Base-by-base conservation (phyloP, 1,140 invertebrate genomes). In the Phocides pigmalion region DNA sequence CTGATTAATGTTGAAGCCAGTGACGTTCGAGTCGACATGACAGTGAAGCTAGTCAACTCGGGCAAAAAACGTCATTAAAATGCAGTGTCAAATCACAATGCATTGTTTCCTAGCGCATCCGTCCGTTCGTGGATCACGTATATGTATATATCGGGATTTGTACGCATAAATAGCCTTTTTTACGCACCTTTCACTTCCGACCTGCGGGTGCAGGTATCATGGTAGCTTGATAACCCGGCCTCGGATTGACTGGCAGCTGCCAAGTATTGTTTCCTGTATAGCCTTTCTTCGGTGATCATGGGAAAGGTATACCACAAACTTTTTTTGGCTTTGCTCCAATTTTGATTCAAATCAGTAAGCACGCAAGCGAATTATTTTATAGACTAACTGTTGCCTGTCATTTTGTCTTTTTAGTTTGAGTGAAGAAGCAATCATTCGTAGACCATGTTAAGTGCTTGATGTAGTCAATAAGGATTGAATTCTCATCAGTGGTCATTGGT, bases 121-220 rank as follows among this genome's bases (percentile, higher is more conserved):
- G 64, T 54, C 49, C 51, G 56, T 62, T 4, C 9, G 32, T 17
- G 62, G 62, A 51, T 77, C 74, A 77, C 76, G 69, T 74, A 64
- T 67, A 39, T 51, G 74, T 66, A 72, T 42, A 69, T 64, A 61
- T 54, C 42, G 41, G 50, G 22, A 25, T 49, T 56, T 64, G 47
- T 50, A 58, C 68, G 73, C 68, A 69, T 68, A 69, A 70, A 76
- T 71, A 72, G 62, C 59, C 70, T 76, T 83, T 86, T 84, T 86
- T 86, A 74, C 65, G 54, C 71, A 76, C 81, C 84, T 87, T 87
- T 87, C 82, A 82, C 84, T 83, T 84, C 82, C 84, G 82, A 79
- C 73, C 81, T 77, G 76, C 64, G n/a, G n/a, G n/a, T n/a, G 72
- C 80, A 82, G 72, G 76, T 84, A 83, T 76, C 53, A 58, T 39